A percentile compares a stretch with the other conserved stretches of the same genome.
Conservation (phyloP, 2,797 vertebrate species). For the Carduelis carduelis region DNA sequence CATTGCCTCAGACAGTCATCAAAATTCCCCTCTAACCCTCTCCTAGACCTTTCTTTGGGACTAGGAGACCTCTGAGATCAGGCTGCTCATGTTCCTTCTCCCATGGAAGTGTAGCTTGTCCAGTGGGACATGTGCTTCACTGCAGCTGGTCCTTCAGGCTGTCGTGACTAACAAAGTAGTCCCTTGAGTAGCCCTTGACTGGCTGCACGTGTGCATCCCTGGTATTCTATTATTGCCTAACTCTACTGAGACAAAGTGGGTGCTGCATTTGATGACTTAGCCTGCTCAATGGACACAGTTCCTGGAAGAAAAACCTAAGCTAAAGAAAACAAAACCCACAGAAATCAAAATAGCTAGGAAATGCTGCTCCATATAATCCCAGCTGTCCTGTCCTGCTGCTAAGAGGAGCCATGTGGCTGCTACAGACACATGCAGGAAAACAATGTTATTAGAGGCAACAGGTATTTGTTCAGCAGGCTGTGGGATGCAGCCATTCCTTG, state of each 20-base stretch:
- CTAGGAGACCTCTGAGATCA: neutral
- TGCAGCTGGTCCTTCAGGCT: neutral
- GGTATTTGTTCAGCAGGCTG: slow-evolving; percentile 39
- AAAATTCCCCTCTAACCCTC: neutral
- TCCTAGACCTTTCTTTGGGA: neutral
- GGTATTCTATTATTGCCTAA: neutral
- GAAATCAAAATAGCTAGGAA: neutral
- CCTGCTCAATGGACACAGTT: neutral
- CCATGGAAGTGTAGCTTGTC: neutral
- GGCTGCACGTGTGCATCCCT: fast-evolving
- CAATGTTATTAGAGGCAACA: neutral
- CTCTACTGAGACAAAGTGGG: neutral
- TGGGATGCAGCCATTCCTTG: slow-evolving; percentile 32
- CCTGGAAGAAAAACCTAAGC: neutral
- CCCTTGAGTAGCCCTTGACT: neutral
- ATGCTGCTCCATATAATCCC: neutral
- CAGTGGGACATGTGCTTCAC: neutral
- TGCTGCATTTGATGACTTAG: neutral
- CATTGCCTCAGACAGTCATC: neutral
- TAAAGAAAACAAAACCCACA: neutral
- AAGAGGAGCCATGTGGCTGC: neutral
- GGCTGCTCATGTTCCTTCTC: neutral
- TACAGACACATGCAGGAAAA: neutral
- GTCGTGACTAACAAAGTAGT: neutral
- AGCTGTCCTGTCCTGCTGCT: neutral